Conservation (phyloP, 2,797 vertebrate species). For the Poeciliopsis paucimaculata region DNA sequence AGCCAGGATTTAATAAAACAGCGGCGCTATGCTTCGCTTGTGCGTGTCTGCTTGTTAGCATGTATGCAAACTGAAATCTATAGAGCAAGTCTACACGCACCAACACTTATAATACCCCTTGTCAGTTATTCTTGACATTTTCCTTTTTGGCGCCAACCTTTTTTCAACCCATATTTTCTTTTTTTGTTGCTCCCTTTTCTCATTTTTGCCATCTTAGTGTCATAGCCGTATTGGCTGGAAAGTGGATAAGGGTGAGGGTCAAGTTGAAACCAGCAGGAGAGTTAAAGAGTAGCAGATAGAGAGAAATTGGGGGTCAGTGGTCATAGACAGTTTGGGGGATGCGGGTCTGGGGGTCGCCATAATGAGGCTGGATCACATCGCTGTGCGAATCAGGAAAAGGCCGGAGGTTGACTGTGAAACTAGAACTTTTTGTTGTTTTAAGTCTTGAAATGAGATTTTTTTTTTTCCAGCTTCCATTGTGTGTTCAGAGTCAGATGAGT, state of each 20-base stretch:
- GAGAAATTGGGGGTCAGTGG: conserved; percentile 27
- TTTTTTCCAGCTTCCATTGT: background rate
- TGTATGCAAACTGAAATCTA: conserved; percentile 31
- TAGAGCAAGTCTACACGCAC: conserved; percentile 19
- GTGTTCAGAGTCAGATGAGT: background rate
- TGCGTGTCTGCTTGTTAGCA: conserved; percentile 15
- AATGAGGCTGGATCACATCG: conserved; percentile 17
- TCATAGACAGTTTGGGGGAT: conserved; percentile 45
- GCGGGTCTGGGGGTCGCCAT: conserved; percentile 21
- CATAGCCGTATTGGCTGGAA: conserved; percentile 34
- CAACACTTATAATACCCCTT: conserved; percentile 32
- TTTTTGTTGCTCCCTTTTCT: conserved; percentile 10
- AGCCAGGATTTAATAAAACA: conserved; percentile 14
- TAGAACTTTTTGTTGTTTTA: conserved; percentile 1
- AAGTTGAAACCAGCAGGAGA: conserved; percentile 34
- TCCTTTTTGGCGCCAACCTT: conserved; percentile 27
- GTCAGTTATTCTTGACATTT: conserved; percentile 46
- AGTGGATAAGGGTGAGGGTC: conserved; percentile 37
- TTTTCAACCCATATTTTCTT: background rate
- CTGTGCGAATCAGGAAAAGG: conserved; percentile 24
- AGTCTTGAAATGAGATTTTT: too few relatives aligned
- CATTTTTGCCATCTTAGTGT: conserved; percentile 16
- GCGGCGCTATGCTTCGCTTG: conserved; percentile 12
- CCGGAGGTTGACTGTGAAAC: conserved; percentile 14
- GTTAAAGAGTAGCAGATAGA: conserved; percentile 26